Evolutionary conservation across 2,888 invertebrate genomes (phyloP), one percentile per base, ranked within the genome.

Genomic region (Drymonia ruficornis): DNA sequence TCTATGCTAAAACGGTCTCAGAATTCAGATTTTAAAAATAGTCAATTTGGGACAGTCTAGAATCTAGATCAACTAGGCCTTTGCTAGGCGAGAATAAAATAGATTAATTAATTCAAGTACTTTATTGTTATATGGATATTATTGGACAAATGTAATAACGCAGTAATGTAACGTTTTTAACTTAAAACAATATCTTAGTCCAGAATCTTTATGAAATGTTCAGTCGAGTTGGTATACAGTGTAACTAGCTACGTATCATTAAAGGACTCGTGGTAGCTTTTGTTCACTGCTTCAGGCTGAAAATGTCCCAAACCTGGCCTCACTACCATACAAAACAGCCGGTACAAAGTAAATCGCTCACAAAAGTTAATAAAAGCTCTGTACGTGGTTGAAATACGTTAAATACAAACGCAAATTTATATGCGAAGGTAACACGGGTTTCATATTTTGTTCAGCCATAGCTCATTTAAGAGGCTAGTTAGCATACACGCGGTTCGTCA

Each of bases 31-130:
- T 65, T 65, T 6, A 71, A 67, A 77, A 75, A 67, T 62, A 65
- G 57, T 56, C 54, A 67, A 73, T 77, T 74, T 61, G 56, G 65
- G 56, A 47, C 65, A 55, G 70, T 65, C 67, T 67, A 61, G 57
- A 69, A n/a, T n/a, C n/a, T 56, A 61, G 77, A 71, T 63, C n/a
- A n/a, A n/a, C n/a, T 71, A 58, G 72, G 70, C 53, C 72, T 65
- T 57, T 50, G 23, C 50, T 66, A 58, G 55, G 8, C 18, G 62
- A 31, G 31, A 31, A 31, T 31, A 23, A 23, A 23, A 4, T 23
- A 23, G 23, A 23, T 23, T 23, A 23, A 6, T 23, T 2, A 1
- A 2, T 23, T 23, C n/a, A n/a, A n/a, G n/a, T n/a, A n/a, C n/a
- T n/a, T n/a, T n/a, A n/a, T n/a, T n/a, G n/a, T n/a, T n/a, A n/a